Base-by-base conservation (phyloP, 1,140 invertebrate genomes). In the Amphibalanus amphitrite region DNA sequence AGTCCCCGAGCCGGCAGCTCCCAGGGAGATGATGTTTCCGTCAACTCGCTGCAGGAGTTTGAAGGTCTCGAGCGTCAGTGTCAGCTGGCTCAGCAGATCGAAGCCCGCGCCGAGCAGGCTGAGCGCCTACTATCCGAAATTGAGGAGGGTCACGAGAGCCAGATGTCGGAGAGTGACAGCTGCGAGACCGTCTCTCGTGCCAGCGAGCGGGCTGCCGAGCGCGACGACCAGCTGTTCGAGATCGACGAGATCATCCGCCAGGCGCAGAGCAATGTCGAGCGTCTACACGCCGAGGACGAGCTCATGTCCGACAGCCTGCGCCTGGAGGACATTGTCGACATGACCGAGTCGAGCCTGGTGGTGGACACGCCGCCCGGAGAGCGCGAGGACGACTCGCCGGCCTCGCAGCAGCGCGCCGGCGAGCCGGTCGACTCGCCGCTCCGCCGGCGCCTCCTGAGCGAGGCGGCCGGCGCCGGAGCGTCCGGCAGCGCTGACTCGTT, bases 21-120 rank as follows among this genome's bases (percentile, higher is more conserved):
- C 8, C 90, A 91, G 77, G 91, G 90, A 28, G 93, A 96, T 81
- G 90, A 95, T 79, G 83, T 93, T 26, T 95, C 92, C 0, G 79
- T 94, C n/a, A 91, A 93, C 26, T 97, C 93, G 28, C 81, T 96
- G 3, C 93, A 93, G 78, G 95, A 98, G 80, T 97, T 97, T 80
- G 94, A 97, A 84, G 88, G 89, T 0, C 80, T 97, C 0, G 95
- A 98, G 80, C 87, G 86, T 72, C 92, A 93, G 29, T 92, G 93
- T 77, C 84, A 88, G 59, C 89, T 92, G 78, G 89, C 88, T 0
- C 88, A 91, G 74, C 83, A 88, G 71, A 89, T 91, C 68, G 91
- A 94, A 81, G 82, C 90, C 29, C 85, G 87, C 74, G 91, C 89
- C 0, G 89, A 91, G 77, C 88, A 93, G 78, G 92, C 95, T 79